phyloP scores from a whole-genome alignment of 2,113 vertebrate genomes.

The Ancistrus triradiatus region DNA sequence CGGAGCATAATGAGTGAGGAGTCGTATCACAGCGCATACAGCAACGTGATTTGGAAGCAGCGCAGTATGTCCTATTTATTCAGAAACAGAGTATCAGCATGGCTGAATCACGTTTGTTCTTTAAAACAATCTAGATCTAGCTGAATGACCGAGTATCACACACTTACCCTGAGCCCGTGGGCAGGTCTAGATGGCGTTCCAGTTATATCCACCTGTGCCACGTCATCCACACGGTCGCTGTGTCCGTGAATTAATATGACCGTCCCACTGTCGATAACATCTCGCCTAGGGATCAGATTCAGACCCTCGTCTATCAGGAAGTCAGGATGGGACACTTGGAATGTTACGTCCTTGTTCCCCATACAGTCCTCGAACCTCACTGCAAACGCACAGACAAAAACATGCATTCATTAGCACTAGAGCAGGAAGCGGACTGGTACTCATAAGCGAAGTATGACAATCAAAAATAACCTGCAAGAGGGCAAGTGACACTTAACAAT shows the following conservation, averaged over 20 bases:
- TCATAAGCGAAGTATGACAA: too few relatives aligned
- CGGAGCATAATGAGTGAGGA: background rate
- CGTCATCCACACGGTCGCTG: constrained; percentile 77
- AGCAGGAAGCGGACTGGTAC: background rate
- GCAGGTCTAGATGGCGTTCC: constrained; percentile 61
- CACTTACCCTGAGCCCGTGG: constrained; percentile 73
- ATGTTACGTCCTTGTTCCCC: constrained; percentile 79
- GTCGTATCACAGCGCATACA: too few relatives aligned
- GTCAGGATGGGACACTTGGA: constrained; percentile 82
- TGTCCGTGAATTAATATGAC: constrained; percentile 77
- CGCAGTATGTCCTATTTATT: too few relatives aligned
- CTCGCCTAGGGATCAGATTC: constrained; percentile 71
- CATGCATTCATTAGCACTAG: background rate
- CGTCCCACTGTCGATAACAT: constrained; percentile 62
- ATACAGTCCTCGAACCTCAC: constrained; percentile 89
- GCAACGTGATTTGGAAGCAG: too few relatives aligned
- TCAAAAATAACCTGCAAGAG: too few relatives aligned
- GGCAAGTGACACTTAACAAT: too few relatives aligned
- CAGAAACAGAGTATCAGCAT: too few relatives aligned
- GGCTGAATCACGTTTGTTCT: too few relatives aligned
- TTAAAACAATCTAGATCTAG: too few relatives aligned
- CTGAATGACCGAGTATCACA: background rate
- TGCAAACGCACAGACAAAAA: constrained; percentile 49
- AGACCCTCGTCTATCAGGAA: constrained; percentile 78
- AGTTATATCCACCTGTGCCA: constrained; percentile 77